Percentiles rank a stretch among this genome's conserved stretches.
Conservation (phyloP, 2,113 vertebrate genomes). For the Mobula birostris region DNA sequence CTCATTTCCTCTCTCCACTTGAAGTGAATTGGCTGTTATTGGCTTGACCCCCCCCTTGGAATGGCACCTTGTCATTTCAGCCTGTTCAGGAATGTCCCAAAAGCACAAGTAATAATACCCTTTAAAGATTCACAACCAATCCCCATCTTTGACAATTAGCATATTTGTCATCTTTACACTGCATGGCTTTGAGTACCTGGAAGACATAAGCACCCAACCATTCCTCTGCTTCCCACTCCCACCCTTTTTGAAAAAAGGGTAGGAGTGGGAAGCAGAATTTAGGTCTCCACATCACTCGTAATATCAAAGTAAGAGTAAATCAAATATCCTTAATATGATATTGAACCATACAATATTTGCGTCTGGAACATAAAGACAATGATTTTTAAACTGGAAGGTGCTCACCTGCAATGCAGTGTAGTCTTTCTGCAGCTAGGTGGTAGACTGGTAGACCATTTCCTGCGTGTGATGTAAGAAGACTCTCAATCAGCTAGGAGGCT, state of each 20-base stretch:
- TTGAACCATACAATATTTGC: background rate
- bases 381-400: background rate
- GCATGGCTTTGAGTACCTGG: background rate
- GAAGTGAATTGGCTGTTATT: background rate
- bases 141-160: background rate
- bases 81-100: background rate
- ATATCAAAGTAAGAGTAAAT: too few species aligned
- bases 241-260: too few species aligned
- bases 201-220: background rate
- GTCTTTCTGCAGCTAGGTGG: conserved; percentile 36
- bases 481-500: background rate
- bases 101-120: background rate
- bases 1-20: background rate
- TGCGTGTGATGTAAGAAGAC: conserved; percentile 9
- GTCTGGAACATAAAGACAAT: conserved; percentile 1
- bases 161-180: background rate
- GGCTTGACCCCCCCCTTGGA: background rate
- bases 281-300: background rate
- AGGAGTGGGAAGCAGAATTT: background rate
- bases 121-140: background rate
- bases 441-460: conserved; percentile 15
- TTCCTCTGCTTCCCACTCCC: background rate
- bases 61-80: background rate
- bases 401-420: conserved; percentile 36
- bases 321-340: background rate